Evolutionary conservation across 1,140 invertebrate genomes (phyloP).

Genomic region (Cyrtorhinus lividipennis): DNA sequence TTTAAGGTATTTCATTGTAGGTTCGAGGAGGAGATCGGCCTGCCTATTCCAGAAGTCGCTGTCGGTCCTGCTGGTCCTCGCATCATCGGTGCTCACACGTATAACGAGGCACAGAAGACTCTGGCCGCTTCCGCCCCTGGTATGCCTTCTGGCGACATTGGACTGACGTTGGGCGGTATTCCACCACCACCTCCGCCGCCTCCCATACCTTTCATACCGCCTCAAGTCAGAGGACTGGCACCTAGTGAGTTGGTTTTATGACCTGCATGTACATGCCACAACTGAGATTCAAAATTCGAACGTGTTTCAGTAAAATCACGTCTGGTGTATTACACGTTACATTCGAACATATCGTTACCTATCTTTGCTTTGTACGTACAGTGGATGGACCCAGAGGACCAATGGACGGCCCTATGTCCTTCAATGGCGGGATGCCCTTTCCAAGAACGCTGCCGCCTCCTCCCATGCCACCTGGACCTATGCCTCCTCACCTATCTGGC

Average conservation of each 20-base stretch:
- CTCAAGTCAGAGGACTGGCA: slow-evolving; percentile 16
- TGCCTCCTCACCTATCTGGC: slow-evolving; percentile 6
- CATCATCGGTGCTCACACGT: slow-evolving; percentile 22
- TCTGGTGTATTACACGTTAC: too few species aligned
- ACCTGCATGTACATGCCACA: not conserved
- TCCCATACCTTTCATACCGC: slow-evolving; percentile 28
- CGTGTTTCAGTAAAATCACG: not conserved
- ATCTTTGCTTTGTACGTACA: too few species aligned
- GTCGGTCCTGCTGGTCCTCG: slow-evolving; percentile 11
- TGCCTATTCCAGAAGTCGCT: slow-evolving; percentile 20
- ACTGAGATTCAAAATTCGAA: not conserved
- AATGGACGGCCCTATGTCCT: slow-evolving; percentile 33
- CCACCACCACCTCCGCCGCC: slow-evolving; percentile 38
- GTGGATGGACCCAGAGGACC: slow-evolving; percentile 23
- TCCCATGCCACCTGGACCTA: slow-evolving; percentile 16
- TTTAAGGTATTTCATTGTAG: slow-evolving; percentile 20
- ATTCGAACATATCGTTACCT: too few species aligned
- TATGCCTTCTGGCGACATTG: not conserved
- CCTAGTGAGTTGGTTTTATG: slow-evolving; percentile 8
- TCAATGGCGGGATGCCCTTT: slow-evolving; percentile 25
- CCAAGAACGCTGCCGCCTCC: slow-evolving; percentile 29
- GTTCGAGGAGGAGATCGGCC: slow-evolving; percentile 27
- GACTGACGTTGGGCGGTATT: slow-evolving; percentile 24
- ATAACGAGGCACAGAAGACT: slow-evolving; percentile 20
- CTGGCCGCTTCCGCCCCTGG: slow-evolving; percentile 8